These are phyloP conservation scores for Pegoplata infirma DNA, from an alignment of 2,888 invertebrate species.

Conservation along the genomic window DNA sequence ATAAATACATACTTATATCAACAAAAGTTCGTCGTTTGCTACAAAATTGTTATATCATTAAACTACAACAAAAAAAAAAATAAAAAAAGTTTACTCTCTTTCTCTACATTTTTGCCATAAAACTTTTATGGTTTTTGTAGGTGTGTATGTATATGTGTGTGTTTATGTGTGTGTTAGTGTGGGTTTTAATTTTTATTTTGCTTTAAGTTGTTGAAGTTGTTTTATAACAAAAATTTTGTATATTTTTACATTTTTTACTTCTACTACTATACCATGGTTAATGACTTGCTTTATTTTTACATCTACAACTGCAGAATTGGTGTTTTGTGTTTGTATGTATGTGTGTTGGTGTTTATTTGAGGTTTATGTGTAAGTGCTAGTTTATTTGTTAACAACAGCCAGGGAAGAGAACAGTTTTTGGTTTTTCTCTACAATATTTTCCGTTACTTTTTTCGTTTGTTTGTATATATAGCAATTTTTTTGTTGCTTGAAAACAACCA, in stretches of 20 bases:
- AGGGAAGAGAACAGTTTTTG: slow-evolving; percentile 37
- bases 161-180: background rate
- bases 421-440: background rate
- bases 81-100: slow-evolving; percentile 29
- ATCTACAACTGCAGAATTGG: background rate
- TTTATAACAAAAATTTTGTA: slow-evolving; percentile 16
- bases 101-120: slow-evolving; percentile 25
- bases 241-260: slow-evolving; percentile 33
- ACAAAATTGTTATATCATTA: slow-evolving; percentile 8
- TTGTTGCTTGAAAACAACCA: no score
- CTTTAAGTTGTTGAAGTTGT: slow-evolving; percentile 6
- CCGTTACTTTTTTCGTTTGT: slow-evolving; percentile 23
- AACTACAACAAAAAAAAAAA: slow-evolving; percentile 56
- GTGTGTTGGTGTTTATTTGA: background rate
- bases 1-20: slow-evolving; percentile 15
- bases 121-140: slow-evolving; percentile 37
- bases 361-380: background rate
- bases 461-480: no score
- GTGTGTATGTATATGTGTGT: background rate
- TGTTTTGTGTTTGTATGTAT: no score
- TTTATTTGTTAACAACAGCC: slow-evolving; percentile 13
- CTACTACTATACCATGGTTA: slow-evolving; percentile 27
- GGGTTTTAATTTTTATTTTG: slow-evolving; percentile 30
- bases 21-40: slow-evolving; percentile 8
- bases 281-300: slow-evolving; percentile 28